These are phyloP conservation scores for Drosophila pallidifrons DNA, from an alignment of 1,140 invertebrate species.

Conservation along the genomic window DNA sequence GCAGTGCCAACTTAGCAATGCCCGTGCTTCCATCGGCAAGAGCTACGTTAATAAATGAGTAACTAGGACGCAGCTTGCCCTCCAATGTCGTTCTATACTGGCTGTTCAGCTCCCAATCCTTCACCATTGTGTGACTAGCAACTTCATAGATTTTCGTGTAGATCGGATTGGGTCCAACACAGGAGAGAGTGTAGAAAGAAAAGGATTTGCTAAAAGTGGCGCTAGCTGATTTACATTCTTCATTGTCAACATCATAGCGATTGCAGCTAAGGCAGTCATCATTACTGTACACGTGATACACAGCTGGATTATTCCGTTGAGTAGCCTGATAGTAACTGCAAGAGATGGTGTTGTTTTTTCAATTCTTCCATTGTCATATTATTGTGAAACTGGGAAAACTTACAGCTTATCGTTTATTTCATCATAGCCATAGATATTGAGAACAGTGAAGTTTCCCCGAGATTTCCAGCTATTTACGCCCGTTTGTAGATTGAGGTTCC, in stretches of 20 bases:
- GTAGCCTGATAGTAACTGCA: conserved; percentile 79
- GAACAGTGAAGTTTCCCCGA: conserved; percentile 69
- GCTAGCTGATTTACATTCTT: conserved; percentile 84
- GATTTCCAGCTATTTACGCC: conserved; percentile 67
- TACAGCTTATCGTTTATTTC: conserved; percentile 74
- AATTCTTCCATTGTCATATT: background rate
- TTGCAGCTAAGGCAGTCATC: conserved; percentile 85
- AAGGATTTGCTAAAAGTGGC: conserved; percentile 89
- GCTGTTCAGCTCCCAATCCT: conserved; percentile 89
- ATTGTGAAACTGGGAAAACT: conserved; percentile 38
- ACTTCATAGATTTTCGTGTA: conserved; percentile 74
- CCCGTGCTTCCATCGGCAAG: conserved; percentile 89
- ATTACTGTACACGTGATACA: conserved; percentile 71
- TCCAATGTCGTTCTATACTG: conserved; percentile 86
- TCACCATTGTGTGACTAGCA: conserved; percentile 25
- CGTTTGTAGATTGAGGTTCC: conserved; percentile 72
- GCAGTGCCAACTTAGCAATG: conserved; percentile 90
- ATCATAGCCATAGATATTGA: conserved; percentile 71
- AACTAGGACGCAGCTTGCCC: conserved; percentile 88
- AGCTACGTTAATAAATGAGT: conserved; percentile 88
- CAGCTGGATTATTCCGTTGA: conserved; percentile 46
- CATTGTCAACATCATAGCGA: conserved; percentile 83
- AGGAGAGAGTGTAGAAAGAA: conserved; percentile 90
- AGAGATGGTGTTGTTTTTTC: background rate
- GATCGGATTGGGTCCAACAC: conserved; percentile 87